Conservation (phyloP, 2,113 vertebrate genomes). For the Melanotaenia duboulayi region DNA sequence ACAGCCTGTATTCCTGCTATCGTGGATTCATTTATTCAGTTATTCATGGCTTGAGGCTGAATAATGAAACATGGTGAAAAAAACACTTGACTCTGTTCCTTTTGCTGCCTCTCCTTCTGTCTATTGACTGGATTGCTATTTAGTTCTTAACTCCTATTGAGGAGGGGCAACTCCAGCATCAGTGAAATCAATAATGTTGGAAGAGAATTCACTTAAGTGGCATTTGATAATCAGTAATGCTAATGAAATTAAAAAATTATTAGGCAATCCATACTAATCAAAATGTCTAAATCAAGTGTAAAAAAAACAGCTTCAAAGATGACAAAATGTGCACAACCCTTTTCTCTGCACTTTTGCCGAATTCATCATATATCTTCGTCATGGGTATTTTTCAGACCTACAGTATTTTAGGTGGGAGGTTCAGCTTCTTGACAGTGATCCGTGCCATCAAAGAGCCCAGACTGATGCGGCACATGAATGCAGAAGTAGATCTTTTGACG, state of each 20-base stretch:
- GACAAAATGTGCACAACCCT: background rate
- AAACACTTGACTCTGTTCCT: slow-evolving; percentile 49
- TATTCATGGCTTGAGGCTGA: slow-evolving; percentile 75
- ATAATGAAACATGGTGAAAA: slow-evolving; percentile 68
- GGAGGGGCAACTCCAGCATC: slow-evolving; percentile 22
- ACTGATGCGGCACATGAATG: slow-evolving; percentile 59
- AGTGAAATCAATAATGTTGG: slow-evolving; percentile 53
- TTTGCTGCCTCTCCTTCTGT: slow-evolving; percentile 25
- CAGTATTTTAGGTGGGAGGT: slow-evolving; percentile 32
- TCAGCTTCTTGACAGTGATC: slow-evolving; percentile 61
- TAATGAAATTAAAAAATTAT: slow-evolving; percentile 62
- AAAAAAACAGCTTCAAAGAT: background rate
- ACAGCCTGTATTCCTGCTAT: slow-evolving; percentile 64
- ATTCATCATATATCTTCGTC: slow-evolving; percentile 15
- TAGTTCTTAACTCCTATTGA: slow-evolving; percentile 53
- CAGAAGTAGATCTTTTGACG: slow-evolving; percentile 56
- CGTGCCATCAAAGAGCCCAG: slow-evolving; percentile 64
- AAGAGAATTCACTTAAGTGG: slow-evolving; percentile 46
- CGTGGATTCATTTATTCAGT: slow-evolving; percentile 77
- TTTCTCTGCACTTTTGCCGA: background rate
- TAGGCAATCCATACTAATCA: slow-evolving; percentile 49
- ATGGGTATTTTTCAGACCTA: slow-evolving; percentile 19
- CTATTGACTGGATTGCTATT: slow-evolving; percentile 61
- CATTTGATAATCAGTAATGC: slow-evolving; percentile 56
- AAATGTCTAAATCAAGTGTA: slow-evolving; percentile 26